phyloP scores from a whole-genome alignment of 2,113 vertebrate species.

The Chloroceryle aenea region DNA sequence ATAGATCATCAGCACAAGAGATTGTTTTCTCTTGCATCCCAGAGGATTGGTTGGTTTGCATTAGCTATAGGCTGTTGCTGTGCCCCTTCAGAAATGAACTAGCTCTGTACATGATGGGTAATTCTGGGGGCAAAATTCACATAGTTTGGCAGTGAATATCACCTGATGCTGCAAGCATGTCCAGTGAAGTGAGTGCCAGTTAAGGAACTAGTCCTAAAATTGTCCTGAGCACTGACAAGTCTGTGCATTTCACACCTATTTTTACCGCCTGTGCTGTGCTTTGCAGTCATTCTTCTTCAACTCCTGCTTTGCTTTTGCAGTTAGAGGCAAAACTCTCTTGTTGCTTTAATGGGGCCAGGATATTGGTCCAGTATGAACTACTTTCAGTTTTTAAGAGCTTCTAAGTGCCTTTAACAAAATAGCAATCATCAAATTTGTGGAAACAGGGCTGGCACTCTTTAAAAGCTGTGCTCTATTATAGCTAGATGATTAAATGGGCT shows the following conservation, averaged over 20 bases:
- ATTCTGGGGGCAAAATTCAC: background rate
- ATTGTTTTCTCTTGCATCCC: background rate
- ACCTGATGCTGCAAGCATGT: background rate
- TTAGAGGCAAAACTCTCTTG: background rate
- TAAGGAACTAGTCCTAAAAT: background rate
- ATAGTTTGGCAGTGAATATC: background rate
- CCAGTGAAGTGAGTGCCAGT: background rate
- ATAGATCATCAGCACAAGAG: background rate
- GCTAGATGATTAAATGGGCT: conserved; percentile 27
- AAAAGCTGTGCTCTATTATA: conserved; percentile 19
- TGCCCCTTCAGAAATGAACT: background rate
- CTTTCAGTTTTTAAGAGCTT: background rate
- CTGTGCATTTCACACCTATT: background rate
- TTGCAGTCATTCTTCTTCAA: background rate
- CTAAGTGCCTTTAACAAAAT: conserved; percentile 42
- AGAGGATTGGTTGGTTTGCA: background rate
- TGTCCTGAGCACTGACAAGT: background rate
- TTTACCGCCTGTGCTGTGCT: background rate
- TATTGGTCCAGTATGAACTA: background rate
- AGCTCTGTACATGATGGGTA: fast-evolving
- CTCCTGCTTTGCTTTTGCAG: background rate
- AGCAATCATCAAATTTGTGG: conserved; percentile 31
- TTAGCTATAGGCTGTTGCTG: background rate
- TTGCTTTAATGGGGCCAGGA: background rate
- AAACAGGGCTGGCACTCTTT: background rate